Evolutionary conservation across 2,888 invertebrate species (phyloP).

Genomic region (Rhagonycha fulva): DNA sequence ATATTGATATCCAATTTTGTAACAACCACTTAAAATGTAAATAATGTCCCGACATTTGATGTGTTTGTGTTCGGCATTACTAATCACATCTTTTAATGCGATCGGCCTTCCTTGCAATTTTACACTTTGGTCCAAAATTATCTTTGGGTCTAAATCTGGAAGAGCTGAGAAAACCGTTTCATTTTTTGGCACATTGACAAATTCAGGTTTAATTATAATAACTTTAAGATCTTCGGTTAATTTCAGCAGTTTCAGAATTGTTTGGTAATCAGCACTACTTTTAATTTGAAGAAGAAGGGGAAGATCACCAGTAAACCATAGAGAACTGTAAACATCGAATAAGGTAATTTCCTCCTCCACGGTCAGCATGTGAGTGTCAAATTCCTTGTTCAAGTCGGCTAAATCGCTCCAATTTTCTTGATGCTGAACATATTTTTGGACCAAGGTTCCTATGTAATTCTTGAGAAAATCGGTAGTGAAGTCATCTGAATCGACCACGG

Average conservation of each 20-base stretch:
- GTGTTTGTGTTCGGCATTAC: neutral
- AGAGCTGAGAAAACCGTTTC: neutral
- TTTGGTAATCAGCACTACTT: neutral
- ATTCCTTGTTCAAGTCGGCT: neutral
- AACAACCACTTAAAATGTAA: neutral
- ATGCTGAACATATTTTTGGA: neutral
- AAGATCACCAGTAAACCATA: slow-evolving; percentile 3
- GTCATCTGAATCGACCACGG: neutral
- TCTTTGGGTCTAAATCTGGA: neutral
- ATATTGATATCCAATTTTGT: neutral
- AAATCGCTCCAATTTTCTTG: neutral
- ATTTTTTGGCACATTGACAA: neutral
- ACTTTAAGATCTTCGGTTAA: neutral
- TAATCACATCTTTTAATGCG: neutral
- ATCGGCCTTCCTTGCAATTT: slow-evolving; percentile 2
- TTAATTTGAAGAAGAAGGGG: slow-evolving; percentile 1
- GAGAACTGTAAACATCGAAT: neutral
- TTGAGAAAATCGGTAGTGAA: neutral
- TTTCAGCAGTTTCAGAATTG: neutral
- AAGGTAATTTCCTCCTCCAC: neutral
- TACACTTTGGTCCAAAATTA: neutral
- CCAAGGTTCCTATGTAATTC: neutral
- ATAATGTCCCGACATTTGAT: neutral
- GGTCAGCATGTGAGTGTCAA: neutral
- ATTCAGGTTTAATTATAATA: neutral